phyloP scores from a whole-genome alignment of 2,888 invertebrate species.

The Archips xylosteana region DNA sequence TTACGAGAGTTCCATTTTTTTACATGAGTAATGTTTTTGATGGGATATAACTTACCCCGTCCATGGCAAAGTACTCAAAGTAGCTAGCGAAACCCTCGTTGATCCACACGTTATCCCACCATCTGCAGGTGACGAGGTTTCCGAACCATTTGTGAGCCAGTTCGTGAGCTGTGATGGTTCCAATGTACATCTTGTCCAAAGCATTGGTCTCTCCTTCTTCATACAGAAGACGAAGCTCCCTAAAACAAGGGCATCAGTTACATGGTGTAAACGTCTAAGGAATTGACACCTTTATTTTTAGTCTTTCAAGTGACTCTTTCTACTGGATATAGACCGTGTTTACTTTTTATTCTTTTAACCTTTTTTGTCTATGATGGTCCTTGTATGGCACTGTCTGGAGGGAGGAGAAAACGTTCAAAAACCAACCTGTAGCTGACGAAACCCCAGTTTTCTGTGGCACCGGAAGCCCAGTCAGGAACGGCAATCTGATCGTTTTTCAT shows the following conservation, averaged over 20 bases:
- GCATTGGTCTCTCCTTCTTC: conserved; percentile 75
- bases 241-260: conserved; percentile 47
- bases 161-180: conserved; percentile 85
- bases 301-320: too few relatives aligned
- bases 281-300: too few relatives aligned
- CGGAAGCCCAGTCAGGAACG: conserved; percentile 79
- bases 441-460: conserved; percentile 82
- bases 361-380: neutral
- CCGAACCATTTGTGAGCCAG: conserved; percentile 93
- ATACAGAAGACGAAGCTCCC: conserved; percentile 75
- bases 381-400: neutral
- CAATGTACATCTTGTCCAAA: conserved; percentile 74
- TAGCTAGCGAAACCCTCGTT: conserved; percentile 91
- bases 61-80: conserved; percentile 87
- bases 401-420: neutral
- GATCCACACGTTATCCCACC: conserved; percentile 91
- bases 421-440: conserved; percentile 76
- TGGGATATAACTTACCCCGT: conserved; percentile 71
- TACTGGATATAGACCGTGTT: too few relatives aligned
- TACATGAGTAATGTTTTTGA: too few relatives aligned
- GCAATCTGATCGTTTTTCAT: conserved; percentile 81
- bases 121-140: conserved; percentile 88
- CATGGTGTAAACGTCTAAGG: too few relatives aligned
- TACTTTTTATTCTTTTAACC: too few relatives aligned
- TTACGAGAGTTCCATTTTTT: too few relatives aligned